A percentile compares a stretch with the other conserved stretches of the same genome.
These are phyloP conservation scores for Coranthus polyacanthus DNA, from an alignment of 2,797 vertebrate species.

Conservation along the genomic window DNA sequence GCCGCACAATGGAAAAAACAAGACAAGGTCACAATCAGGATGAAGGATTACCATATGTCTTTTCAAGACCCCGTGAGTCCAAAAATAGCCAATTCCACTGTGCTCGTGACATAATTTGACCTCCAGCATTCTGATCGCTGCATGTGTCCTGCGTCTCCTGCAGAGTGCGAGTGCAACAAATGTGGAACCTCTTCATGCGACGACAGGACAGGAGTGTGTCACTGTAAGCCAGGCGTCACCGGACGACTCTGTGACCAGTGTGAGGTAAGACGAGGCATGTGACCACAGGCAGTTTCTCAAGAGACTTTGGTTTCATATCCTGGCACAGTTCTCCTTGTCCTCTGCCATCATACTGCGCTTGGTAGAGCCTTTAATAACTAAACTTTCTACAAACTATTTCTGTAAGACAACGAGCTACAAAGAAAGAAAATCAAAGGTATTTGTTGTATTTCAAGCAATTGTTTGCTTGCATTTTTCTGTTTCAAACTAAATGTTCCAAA, in stretches of 20 bases:
- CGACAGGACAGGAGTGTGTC: conserved; percentile 86
- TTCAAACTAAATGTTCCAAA: too few species aligned
- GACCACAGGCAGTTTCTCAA: neutral
- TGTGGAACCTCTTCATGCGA: conserved; percentile 88
- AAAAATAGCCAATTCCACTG: conserved; percentile 48
- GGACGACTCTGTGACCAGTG: conserved; percentile 86
- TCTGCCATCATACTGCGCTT: too few species aligned
- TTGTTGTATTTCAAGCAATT: too few species aligned
- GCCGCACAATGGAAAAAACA: conserved; percentile 16
- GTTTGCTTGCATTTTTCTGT: too few species aligned
- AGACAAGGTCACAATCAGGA: conserved; percentile 30
- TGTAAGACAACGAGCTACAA: too few species aligned
- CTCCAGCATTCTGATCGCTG: conserved; percentile 28
- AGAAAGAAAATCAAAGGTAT: too few species aligned
- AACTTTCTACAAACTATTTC: too few species aligned
- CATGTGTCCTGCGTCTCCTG: conserved; percentile 46
- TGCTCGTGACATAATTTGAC: conserved; percentile 35
- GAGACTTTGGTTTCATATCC: too few species aligned
- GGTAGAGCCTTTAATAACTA: too few species aligned
- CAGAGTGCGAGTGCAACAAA: conserved; percentile 85
- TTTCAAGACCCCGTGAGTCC: conserved; percentile 25
- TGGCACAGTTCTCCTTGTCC: too few species aligned
- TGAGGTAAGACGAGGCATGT: conserved; percentile 78
- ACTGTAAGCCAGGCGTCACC: conserved; percentile 87
- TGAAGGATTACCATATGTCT: conserved; percentile 21